Evolutionary conservation across 2,797 vertebrate genomes (phyloP), one percentile per base, ranked within the genome.

Genomic region (Natrix natrix): DNA sequence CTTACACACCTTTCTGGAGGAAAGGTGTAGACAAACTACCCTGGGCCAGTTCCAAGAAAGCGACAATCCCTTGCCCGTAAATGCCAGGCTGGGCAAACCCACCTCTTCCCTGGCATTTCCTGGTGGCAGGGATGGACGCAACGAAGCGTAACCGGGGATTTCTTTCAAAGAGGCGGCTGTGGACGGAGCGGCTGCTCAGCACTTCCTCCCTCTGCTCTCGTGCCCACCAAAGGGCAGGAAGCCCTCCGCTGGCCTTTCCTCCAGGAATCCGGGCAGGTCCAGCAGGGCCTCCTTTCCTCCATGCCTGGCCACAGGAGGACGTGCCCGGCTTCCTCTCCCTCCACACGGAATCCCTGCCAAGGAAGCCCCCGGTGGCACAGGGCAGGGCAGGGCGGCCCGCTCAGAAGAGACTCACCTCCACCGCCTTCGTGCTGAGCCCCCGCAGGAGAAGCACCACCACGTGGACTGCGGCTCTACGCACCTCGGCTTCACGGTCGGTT

Each of bases 401-500:
- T 37, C 14, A 3, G 86, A 28, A 74, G 66, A 24, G 74, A 59
- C 93, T 97, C 92, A 99, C 99, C 98, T 99, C 98, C 0, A 98
- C 98, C 92, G 98, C 97, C 96, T 98, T 98, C 92, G 98, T 97
- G 24, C 98, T 98, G 92, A 99, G 99, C 86, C 99, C 99, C 91
- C 98, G 97, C 8, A 99, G 98, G 95, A 99, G 97, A 94, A 98
- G 52, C 86, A 98, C 97, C 87, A 99, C 98, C 88, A 99, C 98
- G 0, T 99, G 98, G 92, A 99, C 96, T 0, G 98, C 99, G 0
- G 99, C 99, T 97, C 99, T 98, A 92, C 99, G 98, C 93, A 99
- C 99, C 92, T 98, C 98, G 0, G 96, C 98, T 92, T 99, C 97
- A 8, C 90, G 97, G 95, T 99, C 99, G 0, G 98, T 99, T 96